Evolutionary conservation across 1,140 invertebrate genomes (phyloP).

Genomic region (Magallana angulata): DNA sequence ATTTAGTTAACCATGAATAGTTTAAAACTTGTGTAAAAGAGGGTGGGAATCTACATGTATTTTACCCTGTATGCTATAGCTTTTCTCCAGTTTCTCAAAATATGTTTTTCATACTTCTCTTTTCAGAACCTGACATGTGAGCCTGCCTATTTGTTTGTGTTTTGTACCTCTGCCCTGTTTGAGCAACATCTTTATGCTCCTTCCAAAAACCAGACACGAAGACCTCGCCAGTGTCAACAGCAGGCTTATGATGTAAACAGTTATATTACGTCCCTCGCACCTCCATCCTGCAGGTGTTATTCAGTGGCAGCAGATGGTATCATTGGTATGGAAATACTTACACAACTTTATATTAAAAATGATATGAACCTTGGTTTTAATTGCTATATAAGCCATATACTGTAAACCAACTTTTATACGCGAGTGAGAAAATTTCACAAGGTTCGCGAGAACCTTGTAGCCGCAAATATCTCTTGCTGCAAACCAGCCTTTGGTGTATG

Average conservation of each 20-base stretch:
- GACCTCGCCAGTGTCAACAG: conserved; percentile 46
- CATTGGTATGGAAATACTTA: conserved; percentile 50
- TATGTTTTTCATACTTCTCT: conserved; percentile 3
- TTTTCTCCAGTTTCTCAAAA: background rate
- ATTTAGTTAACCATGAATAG: too few species aligned
- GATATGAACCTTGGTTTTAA: too few species aligned
- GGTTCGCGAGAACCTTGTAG: background rate
- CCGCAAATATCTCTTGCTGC: too few species aligned
- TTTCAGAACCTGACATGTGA: conserved; percentile 54
- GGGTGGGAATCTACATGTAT: too few species aligned
- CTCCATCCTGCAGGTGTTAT: conserved; percentile 52
- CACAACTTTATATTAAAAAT: background rate
- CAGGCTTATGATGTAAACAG: conserved; percentile 43
- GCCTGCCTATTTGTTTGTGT: conserved; percentile 53
- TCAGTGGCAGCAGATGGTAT: conserved; percentile 59
- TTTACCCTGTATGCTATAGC: too few species aligned
- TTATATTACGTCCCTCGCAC: conserved; percentile 51
- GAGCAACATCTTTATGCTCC: conserved; percentile 52
- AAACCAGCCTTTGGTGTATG: too few species aligned
- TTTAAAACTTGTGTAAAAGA: too few species aligned
- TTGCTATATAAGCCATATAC: background rate
- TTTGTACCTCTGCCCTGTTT: conserved; percentile 55
- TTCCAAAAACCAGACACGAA: conserved; percentile 34
- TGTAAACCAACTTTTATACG: background rate
- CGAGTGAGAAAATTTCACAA: background rate